Conservation (phyloP, 1,140 invertebrate genomes). For the Ectropis grisescens region DNA sequence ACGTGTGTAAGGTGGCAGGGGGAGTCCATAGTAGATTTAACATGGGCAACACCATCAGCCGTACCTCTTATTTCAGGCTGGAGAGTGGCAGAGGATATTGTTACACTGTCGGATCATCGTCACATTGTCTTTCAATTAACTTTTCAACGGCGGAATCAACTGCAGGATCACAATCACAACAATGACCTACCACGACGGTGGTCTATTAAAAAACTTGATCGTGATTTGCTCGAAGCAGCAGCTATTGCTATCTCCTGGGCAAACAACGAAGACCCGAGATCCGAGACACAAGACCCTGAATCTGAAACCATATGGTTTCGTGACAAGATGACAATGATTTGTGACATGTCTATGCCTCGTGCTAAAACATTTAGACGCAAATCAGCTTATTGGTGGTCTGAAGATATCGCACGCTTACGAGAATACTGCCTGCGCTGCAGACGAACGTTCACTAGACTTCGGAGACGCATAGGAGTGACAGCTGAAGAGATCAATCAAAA, state of each 20-base stretch:
- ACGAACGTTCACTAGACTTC: constrained; percentile 2
- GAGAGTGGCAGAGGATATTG: constrained; percentile 22
- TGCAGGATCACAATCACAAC: neutral
- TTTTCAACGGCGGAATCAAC: neutral
- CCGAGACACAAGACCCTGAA: constrained; percentile 4
- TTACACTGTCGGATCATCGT: constrained; percentile 31
- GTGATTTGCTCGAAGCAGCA: constrained; percentile 2
- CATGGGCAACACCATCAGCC: constrained; percentile 11
- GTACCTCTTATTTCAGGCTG: constrained; percentile 9
- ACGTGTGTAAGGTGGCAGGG: constrained; percentile 25
- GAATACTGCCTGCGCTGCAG: constrained; percentile 14
- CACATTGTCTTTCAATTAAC: constrained; percentile 16
- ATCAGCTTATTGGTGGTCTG: constrained; percentile 5
- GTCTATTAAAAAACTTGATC: constrained; percentile 2
- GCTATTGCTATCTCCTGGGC: constrained; percentile 4
- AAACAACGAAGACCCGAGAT: neutral
- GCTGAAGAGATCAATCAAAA: constrained; percentile 1
- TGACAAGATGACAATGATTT: constrained; percentile 4
- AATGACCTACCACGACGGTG: constrained; percentile 3
- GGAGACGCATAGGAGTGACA: constrained; percentile 2
- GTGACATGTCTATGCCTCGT: constrained; percentile 5
- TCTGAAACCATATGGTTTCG: constrained; percentile 4
- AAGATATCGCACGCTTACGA: constrained; percentile 3
- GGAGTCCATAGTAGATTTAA: constrained; percentile 27
- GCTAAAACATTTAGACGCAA: neutral